These are phyloP conservation scores for Carcinoscorpius rotundicauda DNA, from an alignment of 1,140 invertebrate genomes.

Conservation along the genomic window DNA sequence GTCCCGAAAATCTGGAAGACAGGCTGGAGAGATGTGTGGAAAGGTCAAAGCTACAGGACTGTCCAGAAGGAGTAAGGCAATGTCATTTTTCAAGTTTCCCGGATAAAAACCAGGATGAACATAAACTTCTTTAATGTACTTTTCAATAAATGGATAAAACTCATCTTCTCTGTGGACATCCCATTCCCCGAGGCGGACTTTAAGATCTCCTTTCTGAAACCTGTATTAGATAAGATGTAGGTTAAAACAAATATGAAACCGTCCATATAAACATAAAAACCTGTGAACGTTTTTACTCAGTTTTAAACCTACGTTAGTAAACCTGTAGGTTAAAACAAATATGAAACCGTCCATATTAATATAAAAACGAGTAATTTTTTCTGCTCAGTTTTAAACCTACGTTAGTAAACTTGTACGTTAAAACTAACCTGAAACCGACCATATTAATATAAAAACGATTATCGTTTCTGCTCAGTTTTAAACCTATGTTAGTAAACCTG, in stretches of 20 bases:
- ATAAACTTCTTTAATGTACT: constrained; percentile 55
- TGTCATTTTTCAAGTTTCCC: constrained; percentile 61
- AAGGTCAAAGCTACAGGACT: constrained; percentile 53
- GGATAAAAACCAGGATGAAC: constrained; percentile 53
- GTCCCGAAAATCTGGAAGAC: constrained; percentile 53
- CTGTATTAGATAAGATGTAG: too few relatives aligned
- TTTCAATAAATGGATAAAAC: constrained; percentile 83
- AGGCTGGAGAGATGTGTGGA: constrained; percentile 63
- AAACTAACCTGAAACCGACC: too few relatives aligned
- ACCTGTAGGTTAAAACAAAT: not conserved
- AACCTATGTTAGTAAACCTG: not conserved
- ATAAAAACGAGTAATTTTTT: constrained; percentile 36
- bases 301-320: constrained; percentile 8
- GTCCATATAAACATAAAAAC: too few relatives aligned
- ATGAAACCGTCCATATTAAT: too few relatives aligned
- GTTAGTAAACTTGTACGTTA: not conserved
- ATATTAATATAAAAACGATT: too few relatives aligned
- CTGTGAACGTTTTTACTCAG: constrained; percentile 43
- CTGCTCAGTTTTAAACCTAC: constrained; percentile 34
- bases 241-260: too few relatives aligned
- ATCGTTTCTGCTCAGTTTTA: constrained; percentile 40
- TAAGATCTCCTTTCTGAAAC: constrained; percentile 42
- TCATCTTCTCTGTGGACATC: constrained; percentile 90
- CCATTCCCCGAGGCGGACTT: constrained; percentile 83
- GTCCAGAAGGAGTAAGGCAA: constrained; percentile 55